Evolutionary conservation across 2,888 invertebrate genomes (phyloP).

Genomic region (Melieria omissa): DNA sequence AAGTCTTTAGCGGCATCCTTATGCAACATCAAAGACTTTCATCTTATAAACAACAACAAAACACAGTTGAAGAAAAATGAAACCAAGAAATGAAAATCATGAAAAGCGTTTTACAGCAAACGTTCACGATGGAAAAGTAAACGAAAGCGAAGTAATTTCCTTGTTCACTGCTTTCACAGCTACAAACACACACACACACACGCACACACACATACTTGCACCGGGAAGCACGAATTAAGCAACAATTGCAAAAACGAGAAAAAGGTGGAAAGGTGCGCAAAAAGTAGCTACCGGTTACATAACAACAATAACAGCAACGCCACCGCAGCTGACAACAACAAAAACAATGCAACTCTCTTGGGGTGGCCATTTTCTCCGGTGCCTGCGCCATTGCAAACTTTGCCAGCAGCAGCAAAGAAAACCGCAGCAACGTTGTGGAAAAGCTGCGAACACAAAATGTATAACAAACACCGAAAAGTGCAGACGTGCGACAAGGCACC

Average conservation of each 20-base stretch:
- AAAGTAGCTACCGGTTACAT: slow-evolving; percentile 10
- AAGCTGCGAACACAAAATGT: background rate
- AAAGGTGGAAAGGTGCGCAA: background rate
- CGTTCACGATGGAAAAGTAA: slow-evolving; percentile 29
- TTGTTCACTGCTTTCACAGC: slow-evolving; percentile 32
- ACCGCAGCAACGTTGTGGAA: slow-evolving; percentile 19
- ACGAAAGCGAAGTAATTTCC: slow-evolving; percentile 35
- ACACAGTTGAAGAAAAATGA: no score
- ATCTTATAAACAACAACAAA: no score
- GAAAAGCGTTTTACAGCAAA: slow-evolving; percentile 26
- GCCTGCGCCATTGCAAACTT: background rate
- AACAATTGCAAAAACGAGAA: background rate
- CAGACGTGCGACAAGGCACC: no score
- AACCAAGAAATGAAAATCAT: slow-evolving; percentile 20
- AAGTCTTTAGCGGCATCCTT: no score
- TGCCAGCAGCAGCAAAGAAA: slow-evolving; percentile 15
- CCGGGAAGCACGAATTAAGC: slow-evolving; percentile 13
- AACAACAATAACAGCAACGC: slow-evolving; percentile 2
- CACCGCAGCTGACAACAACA: background rate
- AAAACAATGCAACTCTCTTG: background rate
- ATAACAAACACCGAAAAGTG: no score
- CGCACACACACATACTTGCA: slow-evolving; percentile 19
- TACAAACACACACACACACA: slow-evolving; percentile 17
- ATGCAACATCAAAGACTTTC: no score
- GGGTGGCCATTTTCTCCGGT: slow-evolving; percentile 7